Conservation (phyloP, 2,797 vertebrate genomes). For the Alectoris magna region DNA sequence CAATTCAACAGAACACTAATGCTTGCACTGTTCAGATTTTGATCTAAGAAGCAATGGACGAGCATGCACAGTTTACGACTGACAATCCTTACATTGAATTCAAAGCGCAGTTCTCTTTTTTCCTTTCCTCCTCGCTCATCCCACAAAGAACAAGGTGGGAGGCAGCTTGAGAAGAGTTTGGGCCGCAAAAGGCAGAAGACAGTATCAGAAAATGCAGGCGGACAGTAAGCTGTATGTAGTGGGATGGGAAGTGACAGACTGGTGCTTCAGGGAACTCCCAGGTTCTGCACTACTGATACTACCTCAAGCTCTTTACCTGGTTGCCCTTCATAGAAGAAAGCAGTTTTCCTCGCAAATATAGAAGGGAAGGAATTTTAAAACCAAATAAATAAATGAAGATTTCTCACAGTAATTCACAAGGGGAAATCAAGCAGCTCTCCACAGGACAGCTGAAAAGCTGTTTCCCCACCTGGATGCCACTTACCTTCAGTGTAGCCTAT, state of each 20-base stretch:
- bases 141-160: neutral
- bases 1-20: neutral
- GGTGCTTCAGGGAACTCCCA: neutral
- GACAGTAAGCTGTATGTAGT: neutral
- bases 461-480: neutral
- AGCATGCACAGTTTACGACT: neutral
- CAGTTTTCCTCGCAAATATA: neutral
- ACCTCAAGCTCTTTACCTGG: neutral
- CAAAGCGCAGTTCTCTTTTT: neutral
- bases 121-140: neutral
- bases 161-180: neutral
- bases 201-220: neutral
- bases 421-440: neutral
- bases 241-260: neutral
- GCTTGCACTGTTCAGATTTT: fast-evolving
- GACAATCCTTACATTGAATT: neutral
- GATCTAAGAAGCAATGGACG: neutral
- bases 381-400: neutral
- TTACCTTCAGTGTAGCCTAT: constrained; percentile 87
- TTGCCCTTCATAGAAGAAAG: neutral
- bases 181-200: neutral
- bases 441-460: neutral
- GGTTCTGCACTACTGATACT: neutral
- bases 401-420: neutral
- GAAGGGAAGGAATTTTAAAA: neutral